Evolutionary conservation across 1,140 invertebrate species (phyloP).

Genomic region (Drosophila insularis): DNA sequence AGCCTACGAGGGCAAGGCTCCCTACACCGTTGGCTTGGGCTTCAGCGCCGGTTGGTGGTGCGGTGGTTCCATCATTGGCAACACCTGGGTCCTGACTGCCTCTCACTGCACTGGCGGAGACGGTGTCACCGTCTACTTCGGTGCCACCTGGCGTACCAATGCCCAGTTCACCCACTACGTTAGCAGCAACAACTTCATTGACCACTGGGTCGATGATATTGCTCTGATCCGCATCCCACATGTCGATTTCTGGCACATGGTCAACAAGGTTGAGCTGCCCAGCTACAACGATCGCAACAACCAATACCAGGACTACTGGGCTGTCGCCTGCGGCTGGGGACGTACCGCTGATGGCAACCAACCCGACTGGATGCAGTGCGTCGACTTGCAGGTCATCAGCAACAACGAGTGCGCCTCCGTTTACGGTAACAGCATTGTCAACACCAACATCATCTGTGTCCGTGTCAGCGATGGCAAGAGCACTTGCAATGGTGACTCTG

Average conservation of each 20-base stretch:
- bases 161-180: slow-evolving; percentile 41
- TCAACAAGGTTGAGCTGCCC: slow-evolving; percentile 49
- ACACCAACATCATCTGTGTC: slow-evolving; percentile 9
- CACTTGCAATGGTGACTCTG: neutral
- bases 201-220: slow-evolving; percentile 48
- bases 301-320: slow-evolving; percentile 27
- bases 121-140: slow-evolving; percentile 45
- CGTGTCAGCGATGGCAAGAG: neutral
- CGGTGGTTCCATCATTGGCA: slow-evolving; percentile 84
- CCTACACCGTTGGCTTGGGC: slow-evolving; percentile 82
- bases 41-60: slow-evolving; percentile 83
- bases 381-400: neutral
- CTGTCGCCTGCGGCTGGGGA: slow-evolving; percentile 55
- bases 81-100: slow-evolving; percentile 84
- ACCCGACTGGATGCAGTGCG: slow-evolving; percentile 5
- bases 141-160: slow-evolving; percentile 56
- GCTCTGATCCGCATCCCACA: slow-evolving; percentile 41
- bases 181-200: slow-evolving; percentile 32
- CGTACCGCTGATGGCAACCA: slow-evolving; percentile 25
- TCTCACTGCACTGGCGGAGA: slow-evolving; percentile 83
- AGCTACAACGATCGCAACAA: slow-evolving; percentile 39
- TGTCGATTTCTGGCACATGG: slow-evolving; percentile 40
- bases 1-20: slow-evolving; percentile 81
- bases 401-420: neutral
- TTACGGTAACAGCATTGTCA: neutral